Evolutionary conservation across 2,113 vertebrate genomes (phyloP).

Genomic region (Bagarius yarrelli): DNA sequence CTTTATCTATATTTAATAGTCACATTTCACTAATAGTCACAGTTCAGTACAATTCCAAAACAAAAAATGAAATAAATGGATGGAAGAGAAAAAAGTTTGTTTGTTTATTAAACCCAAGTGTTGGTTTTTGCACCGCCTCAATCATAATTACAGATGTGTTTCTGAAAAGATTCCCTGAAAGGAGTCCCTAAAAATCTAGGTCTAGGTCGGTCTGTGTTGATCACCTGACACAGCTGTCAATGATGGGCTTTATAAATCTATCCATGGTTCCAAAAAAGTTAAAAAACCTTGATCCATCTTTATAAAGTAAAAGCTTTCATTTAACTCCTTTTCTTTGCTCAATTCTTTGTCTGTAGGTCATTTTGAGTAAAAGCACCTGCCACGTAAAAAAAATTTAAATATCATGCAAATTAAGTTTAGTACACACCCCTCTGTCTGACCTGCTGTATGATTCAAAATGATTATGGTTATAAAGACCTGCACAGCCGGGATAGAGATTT

Average conservation of each 20-base stretch:
- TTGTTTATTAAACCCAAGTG: no score
- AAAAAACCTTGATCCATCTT: background rate
- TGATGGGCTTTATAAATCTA: background rate
- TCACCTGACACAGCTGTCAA: background rate
- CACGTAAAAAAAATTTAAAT: slow-evolving; percentile 11
- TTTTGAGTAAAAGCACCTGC: background rate
- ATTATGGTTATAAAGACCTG: no score
- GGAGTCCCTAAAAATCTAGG: background rate
- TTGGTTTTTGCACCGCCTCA: background rate
- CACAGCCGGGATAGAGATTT: no score
- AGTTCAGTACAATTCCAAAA: no score
- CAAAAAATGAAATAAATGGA: no score
- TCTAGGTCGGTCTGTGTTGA: background rate
- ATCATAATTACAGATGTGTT: background rate
- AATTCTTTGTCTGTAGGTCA: background rate
- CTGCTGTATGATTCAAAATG: background rate
- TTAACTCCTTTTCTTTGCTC: background rate
- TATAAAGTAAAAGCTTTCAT: background rate
- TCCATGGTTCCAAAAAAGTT: background rate
- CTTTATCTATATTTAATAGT: no score
- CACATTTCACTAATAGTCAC: no score
- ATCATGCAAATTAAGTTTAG: background rate
- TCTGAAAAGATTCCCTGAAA: background rate
- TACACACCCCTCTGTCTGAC: background rate
- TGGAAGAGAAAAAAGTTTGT: no score